phyloP scores from a whole-genome alignment of 2,888 invertebrate species.

The Lasioglossum figueresi region DNA sequence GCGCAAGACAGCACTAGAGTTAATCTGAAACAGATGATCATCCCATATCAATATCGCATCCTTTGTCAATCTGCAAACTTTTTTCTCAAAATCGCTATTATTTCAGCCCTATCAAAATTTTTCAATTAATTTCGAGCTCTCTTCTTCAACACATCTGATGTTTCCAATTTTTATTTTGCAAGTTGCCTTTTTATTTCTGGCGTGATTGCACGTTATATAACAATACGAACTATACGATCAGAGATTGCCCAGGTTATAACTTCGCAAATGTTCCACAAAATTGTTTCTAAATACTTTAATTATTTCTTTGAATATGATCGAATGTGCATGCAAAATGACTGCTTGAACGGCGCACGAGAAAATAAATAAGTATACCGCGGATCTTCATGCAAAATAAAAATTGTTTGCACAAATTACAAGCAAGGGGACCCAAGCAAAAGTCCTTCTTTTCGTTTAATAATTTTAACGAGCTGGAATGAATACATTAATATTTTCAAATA shows the following conservation, averaged over 20 bases:
- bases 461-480: too few species aligned
- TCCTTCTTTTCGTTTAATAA: background rate
- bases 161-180: background rate
- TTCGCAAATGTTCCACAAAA: background rate
- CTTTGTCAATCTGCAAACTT: background rate
- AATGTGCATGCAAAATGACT: background rate
- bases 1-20: conserved; percentile 96
- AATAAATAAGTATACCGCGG: too few species aligned
- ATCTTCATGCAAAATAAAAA: background rate
- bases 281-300: background rate
- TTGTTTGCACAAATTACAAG: background rate
- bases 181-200: background rate
- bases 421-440: too few species aligned
- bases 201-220: too few species aligned
- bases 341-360: too few species aligned
- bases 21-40: conserved; percentile 86
- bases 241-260: background rate
- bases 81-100: background rate
- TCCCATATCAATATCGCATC: background rate
- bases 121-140: background rate
- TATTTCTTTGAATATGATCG: background rate
- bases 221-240: too few species aligned
- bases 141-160: background rate
- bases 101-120: background rate
- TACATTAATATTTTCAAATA: too few species aligned